Conservation (phyloP, 2,888 invertebrate species). For the Cataglyphis altisquamis region DNA sequence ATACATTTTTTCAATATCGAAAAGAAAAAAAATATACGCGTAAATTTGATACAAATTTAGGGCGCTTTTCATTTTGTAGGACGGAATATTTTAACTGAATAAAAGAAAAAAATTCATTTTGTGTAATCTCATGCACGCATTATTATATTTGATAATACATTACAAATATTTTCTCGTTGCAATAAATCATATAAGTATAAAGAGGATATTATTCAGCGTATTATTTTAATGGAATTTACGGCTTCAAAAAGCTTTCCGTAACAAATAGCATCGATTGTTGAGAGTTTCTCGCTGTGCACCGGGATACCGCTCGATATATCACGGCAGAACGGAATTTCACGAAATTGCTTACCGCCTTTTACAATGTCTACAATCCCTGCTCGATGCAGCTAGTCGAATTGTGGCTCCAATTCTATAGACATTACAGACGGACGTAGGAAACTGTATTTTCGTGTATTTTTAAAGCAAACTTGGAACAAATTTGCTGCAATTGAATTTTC, state of each 20-base stretch:
- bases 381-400: constrained; percentile 35
- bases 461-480: constrained; percentile 40
- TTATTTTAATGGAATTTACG: constrained; percentile 49
- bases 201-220: constrained; percentile 19
- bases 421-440: constrained; percentile 31
- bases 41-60: background rate
- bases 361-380: constrained; percentile 36
- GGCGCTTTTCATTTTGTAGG: no score
- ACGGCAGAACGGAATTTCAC: constrained; percentile 42
- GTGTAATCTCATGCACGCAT: background rate
- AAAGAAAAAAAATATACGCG: background rate
- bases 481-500: constrained; percentile 37
- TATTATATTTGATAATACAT: background rate
- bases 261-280: constrained; percentile 38
- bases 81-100: background rate
- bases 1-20: background rate
- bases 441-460: constrained; percentile 10
- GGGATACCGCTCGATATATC: constrained; percentile 38
- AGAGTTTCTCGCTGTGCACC: constrained; percentile 5
- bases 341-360: constrained; percentile 55
- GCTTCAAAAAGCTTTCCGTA: constrained; percentile 23
- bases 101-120: background rate
- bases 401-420: constrained; percentile 45
- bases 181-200: constrained; percentile 23
- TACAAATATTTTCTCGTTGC: constrained; percentile 19